Base-by-base conservation (phyloP, 2,888 invertebrate genomes). In the Parapristionchus giblindavisi region DNA sequence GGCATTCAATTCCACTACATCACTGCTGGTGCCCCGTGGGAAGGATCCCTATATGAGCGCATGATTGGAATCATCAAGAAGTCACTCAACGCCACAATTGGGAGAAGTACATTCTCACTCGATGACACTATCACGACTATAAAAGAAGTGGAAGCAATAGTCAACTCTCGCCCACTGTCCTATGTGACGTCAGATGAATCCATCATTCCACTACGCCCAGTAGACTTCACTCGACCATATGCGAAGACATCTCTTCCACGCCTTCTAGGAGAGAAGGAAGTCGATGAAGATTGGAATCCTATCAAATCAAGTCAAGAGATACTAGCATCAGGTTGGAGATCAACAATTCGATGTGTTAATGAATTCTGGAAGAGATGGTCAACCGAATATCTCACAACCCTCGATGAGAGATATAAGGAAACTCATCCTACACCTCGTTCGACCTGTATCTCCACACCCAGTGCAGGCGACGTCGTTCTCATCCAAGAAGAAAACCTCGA, bases 31-130 rank as follows among this genome's bases (percentile, higher is more conserved):
- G 88, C 89, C 5, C 78, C 89, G 3, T 90, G 89, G 89, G 88
- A 88, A 89, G 89, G 89, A 63, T 89, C 89, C 54, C 89, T 86
- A 81, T 90, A 88, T 85, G 89, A 89, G 78, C 80, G 89, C n/a
- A 76, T 89, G 6, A 83, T 89, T 21, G 82, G 87, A 11, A 66
- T 88, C 17, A 43, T 89, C 8, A 90, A 90, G 78, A 76, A 77
- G 6, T 74, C 89, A n/a, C 76, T 89, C 36, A 75, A 87, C 11
- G 81, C 85, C 66, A 81, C 87, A 8, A 77, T 90, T 2, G 88
- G 89, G 27, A 84, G 83, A 65, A 81, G 86, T 6, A 82, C 81
- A 90, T 90, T 79, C 89, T 89, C 79, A 8, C 81, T 80, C 68
- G 84, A 85, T 71, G 84, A 88, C 73, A 76, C 89, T 74, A 27